Percentiles rank a stretch among this genome's conserved stretches.
phyloP scores from a whole-genome alignment of 2,113 vertebrate species.

The Gobius niger region DNA sequence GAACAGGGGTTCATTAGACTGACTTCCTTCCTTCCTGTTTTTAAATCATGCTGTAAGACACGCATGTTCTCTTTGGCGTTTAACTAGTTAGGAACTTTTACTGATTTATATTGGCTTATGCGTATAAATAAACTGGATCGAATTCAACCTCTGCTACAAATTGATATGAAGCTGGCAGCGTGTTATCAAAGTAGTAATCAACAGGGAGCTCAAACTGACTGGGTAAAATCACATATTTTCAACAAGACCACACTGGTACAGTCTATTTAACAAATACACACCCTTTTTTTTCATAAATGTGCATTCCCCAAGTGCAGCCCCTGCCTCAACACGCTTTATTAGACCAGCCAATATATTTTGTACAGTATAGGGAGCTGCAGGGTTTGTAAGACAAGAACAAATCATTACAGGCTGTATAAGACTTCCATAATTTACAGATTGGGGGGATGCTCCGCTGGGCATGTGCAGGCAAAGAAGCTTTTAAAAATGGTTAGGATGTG shows the following conservation, averaged over 20 bases:
- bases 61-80: too few species aligned
- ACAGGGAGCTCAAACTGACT: neutral
- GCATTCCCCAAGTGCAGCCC: neutral
- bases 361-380: neutral
- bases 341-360: neutral
- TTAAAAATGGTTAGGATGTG: too few species aligned
- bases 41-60: too few species aligned
- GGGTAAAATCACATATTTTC: neutral
- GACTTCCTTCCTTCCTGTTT: too few species aligned
- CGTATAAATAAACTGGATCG: too few species aligned
- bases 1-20: too few species aligned
- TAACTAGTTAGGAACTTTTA: too few species aligned
- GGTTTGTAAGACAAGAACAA: neutral
- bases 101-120: too few species aligned
- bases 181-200: neutral
- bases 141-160: neutral
- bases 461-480: neutral
- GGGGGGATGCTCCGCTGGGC: neutral
- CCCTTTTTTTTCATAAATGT: neutral
- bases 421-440: neutral
- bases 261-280: neutral
- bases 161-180: neutral
- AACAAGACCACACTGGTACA: slow-evolving; percentile 6
- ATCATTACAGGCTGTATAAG: neutral
- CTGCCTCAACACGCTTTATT: neutral